phyloP scores from a whole-genome alignment of 2,113 vertebrate species.

The Rafetus swinhoei region DNA sequence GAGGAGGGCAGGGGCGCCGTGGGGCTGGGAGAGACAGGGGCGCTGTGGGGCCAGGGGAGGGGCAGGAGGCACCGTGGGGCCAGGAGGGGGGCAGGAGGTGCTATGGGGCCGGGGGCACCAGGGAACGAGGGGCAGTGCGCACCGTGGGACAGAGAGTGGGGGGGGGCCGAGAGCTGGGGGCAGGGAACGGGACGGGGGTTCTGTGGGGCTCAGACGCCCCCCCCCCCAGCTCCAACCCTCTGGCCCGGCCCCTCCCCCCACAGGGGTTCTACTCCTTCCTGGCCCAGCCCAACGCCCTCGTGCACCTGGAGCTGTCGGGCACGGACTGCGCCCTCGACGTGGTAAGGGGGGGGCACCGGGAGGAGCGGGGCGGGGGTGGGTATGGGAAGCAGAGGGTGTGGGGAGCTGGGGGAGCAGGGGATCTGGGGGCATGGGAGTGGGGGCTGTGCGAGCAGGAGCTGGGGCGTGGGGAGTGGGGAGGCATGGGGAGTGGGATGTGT shows the following conservation, averaged over 20 bases:
- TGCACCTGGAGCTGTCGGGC: conserved; percentile 89
- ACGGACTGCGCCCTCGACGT: conserved; percentile 89
- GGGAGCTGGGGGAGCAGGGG: too few species aligned
- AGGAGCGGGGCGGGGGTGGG: background rate
- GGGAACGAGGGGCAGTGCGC: background rate
- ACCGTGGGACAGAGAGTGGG: too few species aligned
- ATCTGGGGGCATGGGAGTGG: too few species aligned
- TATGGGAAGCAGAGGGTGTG: too few species aligned
- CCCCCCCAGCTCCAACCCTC: background rate
- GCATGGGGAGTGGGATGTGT: too few species aligned
- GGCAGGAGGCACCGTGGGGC: too few species aligned
- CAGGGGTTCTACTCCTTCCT: conserved; percentile 91
- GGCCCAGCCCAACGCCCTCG: conserved; percentile 91
- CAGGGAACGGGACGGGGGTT: background rate
- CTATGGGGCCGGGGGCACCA: background rate
- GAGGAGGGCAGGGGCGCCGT: background rate
- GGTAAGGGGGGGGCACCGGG: conserved; percentile 70
- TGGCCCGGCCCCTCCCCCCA: background rate
- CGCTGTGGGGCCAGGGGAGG: fast-evolving
- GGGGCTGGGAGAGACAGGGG: background rate
- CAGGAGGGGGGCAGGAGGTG: too few species aligned
- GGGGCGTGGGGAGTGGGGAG: too few species aligned
- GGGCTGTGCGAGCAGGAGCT: too few species aligned
- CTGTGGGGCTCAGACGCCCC: background rate
- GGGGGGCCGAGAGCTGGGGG: background rate